phyloP scores from a whole-genome alignment of 2,888 invertebrate genomes.

The Gymnosoma rotundatum region DNA sequence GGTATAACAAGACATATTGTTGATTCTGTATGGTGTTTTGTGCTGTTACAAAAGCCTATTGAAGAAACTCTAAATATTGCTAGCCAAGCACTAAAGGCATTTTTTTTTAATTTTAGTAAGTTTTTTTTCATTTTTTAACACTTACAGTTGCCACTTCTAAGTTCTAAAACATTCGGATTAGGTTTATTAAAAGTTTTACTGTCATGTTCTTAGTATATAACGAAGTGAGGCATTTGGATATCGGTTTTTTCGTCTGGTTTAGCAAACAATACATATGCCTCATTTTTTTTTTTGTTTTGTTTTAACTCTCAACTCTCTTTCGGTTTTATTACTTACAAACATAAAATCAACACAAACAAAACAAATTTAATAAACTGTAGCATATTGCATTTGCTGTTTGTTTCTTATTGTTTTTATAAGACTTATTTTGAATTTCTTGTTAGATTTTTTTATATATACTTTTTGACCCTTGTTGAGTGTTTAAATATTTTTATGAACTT shows the following conservation, averaged over 20 bases:
- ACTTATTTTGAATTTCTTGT: not conserved
- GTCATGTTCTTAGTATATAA: slow-evolving; percentile 30
- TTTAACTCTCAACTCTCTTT: not conserved
- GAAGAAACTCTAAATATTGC: slow-evolving; percentile 38
- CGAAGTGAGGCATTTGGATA: slow-evolving; percentile 41
- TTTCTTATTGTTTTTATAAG: not conserved
- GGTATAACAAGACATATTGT: slow-evolving; percentile 22
- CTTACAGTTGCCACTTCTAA: not conserved
- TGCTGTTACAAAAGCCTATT: slow-evolving; percentile 16
- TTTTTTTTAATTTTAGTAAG: slow-evolving; percentile 20
- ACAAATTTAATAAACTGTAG: slow-evolving; percentile 32
- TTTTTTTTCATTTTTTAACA: slow-evolving; percentile 6
- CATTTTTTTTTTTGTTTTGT: not conserved
- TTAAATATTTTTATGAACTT: not conserved
- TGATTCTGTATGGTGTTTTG: not conserved
- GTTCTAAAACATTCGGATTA: slow-evolving; percentile 14
- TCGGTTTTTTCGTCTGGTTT: slow-evolving; percentile 23
- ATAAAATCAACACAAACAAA: slow-evolving; percentile 43
- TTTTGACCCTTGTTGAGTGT: not conserved
- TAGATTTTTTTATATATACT: slow-evolving; percentile 12
- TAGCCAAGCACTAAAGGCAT: slow-evolving; percentile 32
- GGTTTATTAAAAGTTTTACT: slow-evolving; percentile 42
- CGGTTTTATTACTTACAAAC: slow-evolving; percentile 30
- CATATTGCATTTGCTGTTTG: slow-evolving; percentile 36
- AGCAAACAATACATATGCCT: slow-evolving; percentile 34